Base-by-base conservation (phyloP, 1,140 invertebrate genomes). In the Heliconius eleuchia region DNA sequence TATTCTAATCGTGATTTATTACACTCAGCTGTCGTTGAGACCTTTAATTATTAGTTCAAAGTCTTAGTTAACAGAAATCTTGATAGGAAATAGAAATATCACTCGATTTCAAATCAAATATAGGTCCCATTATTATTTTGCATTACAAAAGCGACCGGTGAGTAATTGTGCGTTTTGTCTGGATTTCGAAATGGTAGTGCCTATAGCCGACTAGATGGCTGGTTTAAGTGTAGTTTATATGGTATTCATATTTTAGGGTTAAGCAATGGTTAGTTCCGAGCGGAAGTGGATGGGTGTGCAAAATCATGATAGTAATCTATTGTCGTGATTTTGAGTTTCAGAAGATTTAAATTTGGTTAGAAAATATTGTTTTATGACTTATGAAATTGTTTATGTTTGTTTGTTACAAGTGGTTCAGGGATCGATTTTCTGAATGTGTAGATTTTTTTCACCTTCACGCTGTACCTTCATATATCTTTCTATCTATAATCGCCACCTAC, bases 101-200 rank as follows among this genome's bases (percentile, higher is more conserved):
- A 76, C n/a, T 57, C 55, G 55, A 50, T 76, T 76, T 70, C 42
- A 27, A 71, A 66, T 66, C 42, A n/a, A 34, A 16, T 9, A 16
- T 60, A 46, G 11, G 34, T 42, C 1, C 60, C 52, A 75, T 75
- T 75, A 75, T 66, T 76, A 70, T 76, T 71, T 70, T 27, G 55
- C 74, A 46, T 70, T 46, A 76, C 55, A 76, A 76, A 76, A 52
- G 74, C 52, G 30, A 16, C 18, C 55, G 74, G 34, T 76, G 74
- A 76, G 60, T 70, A 76, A 76, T 76, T 70, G 74, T 76, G 74
- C 57, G 55, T 57, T 76, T 75, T 42, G 34, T 66, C 18, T 46
- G 52, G 18, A 23, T 76, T 76, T 52, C 37, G 74, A 23, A 76
- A 76, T 23, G 55, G 55, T 23, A n/a, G 55, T n/a, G 55, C n/a